These are phyloP conservation scores for Anthonomus grandis DNA, from an alignment of 1,140 invertebrate species.

Conservation along the genomic window DNA sequence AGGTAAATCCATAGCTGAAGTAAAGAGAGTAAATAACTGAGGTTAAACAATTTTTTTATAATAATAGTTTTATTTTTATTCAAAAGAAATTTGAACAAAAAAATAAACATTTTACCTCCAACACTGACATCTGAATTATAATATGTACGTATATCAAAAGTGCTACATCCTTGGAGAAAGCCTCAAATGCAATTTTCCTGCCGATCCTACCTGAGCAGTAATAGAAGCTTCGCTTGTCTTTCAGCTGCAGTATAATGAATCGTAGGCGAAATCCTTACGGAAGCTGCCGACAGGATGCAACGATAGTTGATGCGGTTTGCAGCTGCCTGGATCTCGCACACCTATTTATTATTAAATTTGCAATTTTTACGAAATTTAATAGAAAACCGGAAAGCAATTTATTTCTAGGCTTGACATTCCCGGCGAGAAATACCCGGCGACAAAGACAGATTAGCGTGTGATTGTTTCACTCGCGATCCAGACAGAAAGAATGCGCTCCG, in stretches of 20 bases:
- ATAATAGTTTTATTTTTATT: too few species aligned
- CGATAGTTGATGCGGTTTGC: conserved; percentile 10
- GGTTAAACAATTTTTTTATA: too few species aligned
- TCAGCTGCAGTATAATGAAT: conserved; percentile 21
- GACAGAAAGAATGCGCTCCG: too few species aligned
- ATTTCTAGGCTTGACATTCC: conserved; percentile 1
- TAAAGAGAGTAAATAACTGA: too few species aligned
- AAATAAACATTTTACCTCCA: too few species aligned
- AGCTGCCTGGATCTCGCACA: conserved; percentile 6
- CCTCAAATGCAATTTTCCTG: conserved; percentile 20
- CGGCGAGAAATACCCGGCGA: not conserved
- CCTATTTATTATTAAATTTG: conserved; percentile 26
- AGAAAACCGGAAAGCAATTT: conserved; percentile 8
- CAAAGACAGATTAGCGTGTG: conserved; percentile 5
- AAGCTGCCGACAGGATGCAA: conserved; percentile 10
- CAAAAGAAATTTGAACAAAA: too few species aligned
- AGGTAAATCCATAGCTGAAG: too few species aligned
- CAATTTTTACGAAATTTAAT: conserved; percentile 23
- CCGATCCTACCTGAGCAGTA: conserved; percentile 21
- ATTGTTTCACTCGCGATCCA: too few species aligned
- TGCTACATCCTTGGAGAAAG: conserved; percentile 14
- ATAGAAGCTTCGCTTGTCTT: conserved; percentile 23
- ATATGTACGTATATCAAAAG: too few species aligned
- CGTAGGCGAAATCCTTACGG: conserved; percentile 19
- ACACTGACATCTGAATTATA: too few species aligned